Conservation (phyloP, 2,113 vertebrate genomes). For the Diadophis punctatus region DNA sequence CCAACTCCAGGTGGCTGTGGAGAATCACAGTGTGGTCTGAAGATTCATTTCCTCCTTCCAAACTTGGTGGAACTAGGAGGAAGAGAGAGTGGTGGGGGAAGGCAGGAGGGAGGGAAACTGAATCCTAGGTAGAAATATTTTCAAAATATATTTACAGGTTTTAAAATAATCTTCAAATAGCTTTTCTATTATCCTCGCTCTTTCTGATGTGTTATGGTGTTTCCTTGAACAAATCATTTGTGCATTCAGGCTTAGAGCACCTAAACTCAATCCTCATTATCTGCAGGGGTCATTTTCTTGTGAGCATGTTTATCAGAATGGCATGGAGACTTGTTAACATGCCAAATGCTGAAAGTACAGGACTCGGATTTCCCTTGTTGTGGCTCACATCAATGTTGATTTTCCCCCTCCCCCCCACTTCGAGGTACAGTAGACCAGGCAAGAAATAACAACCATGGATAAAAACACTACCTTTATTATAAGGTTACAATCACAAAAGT, state of each 20-base stretch:
- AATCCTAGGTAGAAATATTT: background rate
- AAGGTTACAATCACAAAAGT: background rate
- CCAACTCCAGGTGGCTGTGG: conserved; percentile 81
- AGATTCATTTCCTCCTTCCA: conserved; percentile 78
- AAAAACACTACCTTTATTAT: background rate
- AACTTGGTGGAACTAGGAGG: conserved; percentile 80
- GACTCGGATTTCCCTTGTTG: background rate
- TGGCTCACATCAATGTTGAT: background rate
- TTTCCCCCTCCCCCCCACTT: background rate
- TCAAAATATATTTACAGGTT: background rate
- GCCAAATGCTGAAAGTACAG: background rate
- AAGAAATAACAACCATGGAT: background rate
- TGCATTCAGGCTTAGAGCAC: background rate
- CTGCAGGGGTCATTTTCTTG: background rate
- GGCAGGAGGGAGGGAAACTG: background rate
- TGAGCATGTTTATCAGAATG: background rate
- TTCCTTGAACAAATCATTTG: background rate
- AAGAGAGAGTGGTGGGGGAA: background rate
- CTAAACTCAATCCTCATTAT: background rate
- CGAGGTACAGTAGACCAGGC: background rate
- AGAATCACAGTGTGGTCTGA: conserved; percentile 78
- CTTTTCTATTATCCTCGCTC: background rate
- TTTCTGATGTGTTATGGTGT: background rate
- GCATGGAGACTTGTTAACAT: background rate
- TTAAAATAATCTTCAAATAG: background rate